A percentile compares a stretch with the other conserved stretches of the same genome.
phyloP scores from a whole-genome alignment of 2,888 invertebrate genomes.

The Colletes collaris region DNA sequence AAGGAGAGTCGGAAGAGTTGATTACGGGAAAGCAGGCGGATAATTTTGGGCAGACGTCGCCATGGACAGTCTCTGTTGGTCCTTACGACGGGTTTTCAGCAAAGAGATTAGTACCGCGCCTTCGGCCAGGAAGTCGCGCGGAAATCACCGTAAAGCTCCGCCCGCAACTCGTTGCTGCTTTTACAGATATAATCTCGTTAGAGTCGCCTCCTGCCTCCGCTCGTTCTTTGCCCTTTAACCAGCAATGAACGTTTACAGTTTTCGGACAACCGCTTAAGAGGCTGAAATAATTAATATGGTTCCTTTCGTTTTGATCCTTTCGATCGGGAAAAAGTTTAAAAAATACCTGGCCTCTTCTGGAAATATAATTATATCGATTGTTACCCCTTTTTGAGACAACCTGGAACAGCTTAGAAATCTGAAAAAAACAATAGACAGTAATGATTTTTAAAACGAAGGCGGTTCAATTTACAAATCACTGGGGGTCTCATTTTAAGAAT shows the following conservation, averaged over 20 bases:
- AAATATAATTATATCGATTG: too few relatives aligned
- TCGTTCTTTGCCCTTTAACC: not conserved
- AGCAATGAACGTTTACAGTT: not conserved
- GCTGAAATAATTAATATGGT: conserved; percentile 14
- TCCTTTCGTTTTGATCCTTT: not conserved
- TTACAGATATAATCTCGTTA: conserved; percentile 32
- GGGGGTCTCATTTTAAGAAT: too few relatives aligned
- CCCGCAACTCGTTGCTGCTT: conserved; percentile 5
- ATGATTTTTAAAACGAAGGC: too few relatives aligned
- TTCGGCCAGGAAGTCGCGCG: conserved; percentile 53
- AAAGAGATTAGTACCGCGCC: conserved; percentile 71
- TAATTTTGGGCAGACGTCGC: conserved; percentile 49
- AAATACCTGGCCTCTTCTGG: too few relatives aligned
- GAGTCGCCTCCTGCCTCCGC: not conserved
- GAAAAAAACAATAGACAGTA: too few relatives aligned
- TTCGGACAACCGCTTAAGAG: not conserved
- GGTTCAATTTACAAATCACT: too few relatives aligned
- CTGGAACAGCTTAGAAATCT: too few relatives aligned
- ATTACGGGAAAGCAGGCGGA: conserved; percentile 35
- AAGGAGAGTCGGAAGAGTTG: conserved; percentile 35
- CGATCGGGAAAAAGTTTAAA: too few relatives aligned
- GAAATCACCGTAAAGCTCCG: conserved; percentile 41
- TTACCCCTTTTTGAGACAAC: too few relatives aligned
- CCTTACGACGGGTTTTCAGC: conserved; percentile 65
- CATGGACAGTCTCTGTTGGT: conserved; percentile 19